These are phyloP conservation scores for Okamejei kenojei DNA, from an alignment of 2,797 vertebrate species.

Conservation along the genomic window DNA sequence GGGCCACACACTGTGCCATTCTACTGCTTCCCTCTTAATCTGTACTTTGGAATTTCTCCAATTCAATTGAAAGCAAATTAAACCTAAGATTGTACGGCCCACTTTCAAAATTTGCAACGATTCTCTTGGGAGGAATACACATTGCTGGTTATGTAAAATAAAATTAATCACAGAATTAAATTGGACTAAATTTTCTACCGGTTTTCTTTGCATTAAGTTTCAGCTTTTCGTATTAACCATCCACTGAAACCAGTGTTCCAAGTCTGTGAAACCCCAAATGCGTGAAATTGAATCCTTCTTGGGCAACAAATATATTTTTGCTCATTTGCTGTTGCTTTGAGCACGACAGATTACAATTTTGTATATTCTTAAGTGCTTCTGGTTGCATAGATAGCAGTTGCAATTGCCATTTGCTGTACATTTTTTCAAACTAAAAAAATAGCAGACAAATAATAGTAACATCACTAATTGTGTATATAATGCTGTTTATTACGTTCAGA, in stretches of 20 bases:
- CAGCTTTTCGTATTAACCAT: neutral
- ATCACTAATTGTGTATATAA: neutral
- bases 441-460: neutral
- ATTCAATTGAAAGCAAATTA: neutral
- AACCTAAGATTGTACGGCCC: neutral
- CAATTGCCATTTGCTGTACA: neutral
- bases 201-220: neutral
- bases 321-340: neutral
- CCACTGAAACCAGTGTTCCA: too few relatives aligned
- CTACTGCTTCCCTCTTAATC: neutral
- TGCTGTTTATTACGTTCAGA: slow-evolving; percentile 50
- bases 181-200: neutral
- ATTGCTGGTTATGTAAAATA: neutral
- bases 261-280: neutral
- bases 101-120: neutral
- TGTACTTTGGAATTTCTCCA: neutral
- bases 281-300: neutral
- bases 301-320: neutral
- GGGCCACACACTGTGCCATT: neutral
- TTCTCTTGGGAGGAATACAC: neutral
- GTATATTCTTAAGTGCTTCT: neutral
- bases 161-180: neutral
- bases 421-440: neutral
- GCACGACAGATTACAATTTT: neutral
- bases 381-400: neutral